Evolutionary conservation across 2,888 invertebrate genomes (phyloP), one percentile per base, ranked within the genome.

Genomic region (Stenodema calcarata): DNA sequence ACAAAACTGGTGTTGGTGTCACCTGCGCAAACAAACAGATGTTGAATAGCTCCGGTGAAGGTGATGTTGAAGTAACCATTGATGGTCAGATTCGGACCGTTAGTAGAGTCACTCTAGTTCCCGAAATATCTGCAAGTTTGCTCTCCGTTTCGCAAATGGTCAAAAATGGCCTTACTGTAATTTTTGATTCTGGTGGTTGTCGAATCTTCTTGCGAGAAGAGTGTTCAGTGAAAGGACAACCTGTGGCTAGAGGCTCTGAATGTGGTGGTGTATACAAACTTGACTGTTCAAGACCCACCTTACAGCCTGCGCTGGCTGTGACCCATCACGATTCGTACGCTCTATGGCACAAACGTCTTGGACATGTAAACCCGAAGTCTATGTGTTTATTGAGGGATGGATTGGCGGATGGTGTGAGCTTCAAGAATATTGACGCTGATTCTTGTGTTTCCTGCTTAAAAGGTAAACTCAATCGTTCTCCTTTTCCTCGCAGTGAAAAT

Each of bases 281-380:
- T 7, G 16, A 42, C 18, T 69, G 18, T 18, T 69, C 69, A 69
- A 69, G 14, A 69, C 18, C 69, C 69, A 27, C 42, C 11, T 9
- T 42, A 42, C 42, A 42, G 42, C 42, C 42, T 42, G 42, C 42
- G 7, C 11, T 42, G 42, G 42, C 42, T 42, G 42, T 42, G 42
- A 42, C 42, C 11, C 69, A 69, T 69, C 69, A 69, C 9, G 69
- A 18, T 42, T 42, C 42, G 7, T 27, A 75, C 28, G 23, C 16
- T 9, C n/a, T 79, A n/a, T 79, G 80, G 80, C 80, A 79, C n/a
- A n/a, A n/a, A 11, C 23, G 80, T 6, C 80, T 79, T 69, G 80
- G 80, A 9, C 80, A 79, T 47, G 16, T 79, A 7, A 47, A 47
- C 47, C 44, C 70, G 14, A 4, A n/a, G 7, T n/a, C n/a, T n/a